These are phyloP conservation scores for Pseudomyrmex dendroicus DNA, from an alignment of 1,140 invertebrate species.

Conservation along the genomic window DNA sequence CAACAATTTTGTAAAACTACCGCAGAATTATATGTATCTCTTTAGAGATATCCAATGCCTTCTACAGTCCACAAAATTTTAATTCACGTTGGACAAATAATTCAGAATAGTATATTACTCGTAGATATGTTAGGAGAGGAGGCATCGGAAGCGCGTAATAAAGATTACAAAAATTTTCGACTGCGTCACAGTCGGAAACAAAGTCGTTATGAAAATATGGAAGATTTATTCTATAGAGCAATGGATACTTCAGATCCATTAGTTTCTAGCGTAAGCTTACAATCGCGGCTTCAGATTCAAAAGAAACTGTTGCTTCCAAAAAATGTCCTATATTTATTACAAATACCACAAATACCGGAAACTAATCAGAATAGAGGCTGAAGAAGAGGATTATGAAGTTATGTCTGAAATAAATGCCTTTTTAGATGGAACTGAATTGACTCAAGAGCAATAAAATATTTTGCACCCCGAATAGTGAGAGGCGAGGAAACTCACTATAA, in stretches of 20 bases:
- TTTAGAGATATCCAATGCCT: neutral
- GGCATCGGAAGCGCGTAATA: neutral
- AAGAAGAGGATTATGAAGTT: neutral
- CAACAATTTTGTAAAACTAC: neutral
- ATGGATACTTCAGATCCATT: constrained; percentile 4
- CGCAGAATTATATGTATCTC: neutral
- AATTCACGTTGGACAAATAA: constrained; percentile 11
- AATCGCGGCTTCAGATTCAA: neutral
- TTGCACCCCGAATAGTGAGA: no score
- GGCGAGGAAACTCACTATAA: no score
- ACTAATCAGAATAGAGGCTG: no score
- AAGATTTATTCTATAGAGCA: neutral
- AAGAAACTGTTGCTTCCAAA: neutral
- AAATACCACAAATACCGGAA: neutral
- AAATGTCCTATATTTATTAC: neutral
- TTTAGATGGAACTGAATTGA: neutral
- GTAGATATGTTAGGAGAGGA: neutral
- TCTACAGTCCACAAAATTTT: constrained; percentile 7
- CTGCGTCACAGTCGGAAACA: neutral
- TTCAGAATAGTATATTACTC: neutral
- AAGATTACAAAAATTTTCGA: neutral
- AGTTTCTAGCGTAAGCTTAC: neutral
- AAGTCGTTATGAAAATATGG: neutral
- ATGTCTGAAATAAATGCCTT: no score
- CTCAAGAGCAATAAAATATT: neutral